These are phyloP conservation scores for Phymanthus crucifer DNA, from an alignment of 92 coral and sea anemone species.

Conservation along the genomic window DNA sequence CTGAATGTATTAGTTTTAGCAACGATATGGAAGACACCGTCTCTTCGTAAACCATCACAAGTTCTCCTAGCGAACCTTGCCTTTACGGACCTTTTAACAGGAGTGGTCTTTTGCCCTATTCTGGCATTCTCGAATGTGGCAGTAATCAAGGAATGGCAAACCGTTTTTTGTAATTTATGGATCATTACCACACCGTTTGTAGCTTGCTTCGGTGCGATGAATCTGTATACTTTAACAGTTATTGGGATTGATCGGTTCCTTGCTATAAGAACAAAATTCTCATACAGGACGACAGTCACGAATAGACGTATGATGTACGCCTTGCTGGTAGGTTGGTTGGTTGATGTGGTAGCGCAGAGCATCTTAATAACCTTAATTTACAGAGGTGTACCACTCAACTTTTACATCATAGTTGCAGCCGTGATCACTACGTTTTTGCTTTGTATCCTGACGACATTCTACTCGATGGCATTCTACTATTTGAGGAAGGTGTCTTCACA, in stretches of 20 bases:
- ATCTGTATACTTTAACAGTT: background rate
- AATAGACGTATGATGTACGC: background rate
- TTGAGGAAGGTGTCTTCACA: background rate
- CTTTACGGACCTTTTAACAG: background rate
- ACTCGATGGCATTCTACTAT: background rate
- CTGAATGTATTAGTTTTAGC: background rate
- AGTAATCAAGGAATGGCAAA: background rate
- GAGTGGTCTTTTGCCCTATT: background rate
- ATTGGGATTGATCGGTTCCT: constrained; percentile 21
- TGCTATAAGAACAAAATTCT: background rate
- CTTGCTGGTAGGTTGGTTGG: background rate
- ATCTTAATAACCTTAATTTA: background rate
- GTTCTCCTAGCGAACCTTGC: constrained; percentile 16
- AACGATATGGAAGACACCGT: background rate
- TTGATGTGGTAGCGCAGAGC: background rate
- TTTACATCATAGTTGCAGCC: too few relatives aligned
- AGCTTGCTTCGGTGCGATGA: background rate
- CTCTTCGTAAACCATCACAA: constrained; percentile 14
- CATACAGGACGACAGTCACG: constrained; percentile 1
- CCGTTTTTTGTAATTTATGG: background rate
- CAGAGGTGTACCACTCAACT: background rate
- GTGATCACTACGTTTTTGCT: background rate
- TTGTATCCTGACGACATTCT: background rate
- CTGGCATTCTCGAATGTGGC: background rate
- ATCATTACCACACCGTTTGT: background rate